Evolutionary conservation across 1,140 invertebrate species (phyloP).

Genomic region (Archivesica marissinica): DNA sequence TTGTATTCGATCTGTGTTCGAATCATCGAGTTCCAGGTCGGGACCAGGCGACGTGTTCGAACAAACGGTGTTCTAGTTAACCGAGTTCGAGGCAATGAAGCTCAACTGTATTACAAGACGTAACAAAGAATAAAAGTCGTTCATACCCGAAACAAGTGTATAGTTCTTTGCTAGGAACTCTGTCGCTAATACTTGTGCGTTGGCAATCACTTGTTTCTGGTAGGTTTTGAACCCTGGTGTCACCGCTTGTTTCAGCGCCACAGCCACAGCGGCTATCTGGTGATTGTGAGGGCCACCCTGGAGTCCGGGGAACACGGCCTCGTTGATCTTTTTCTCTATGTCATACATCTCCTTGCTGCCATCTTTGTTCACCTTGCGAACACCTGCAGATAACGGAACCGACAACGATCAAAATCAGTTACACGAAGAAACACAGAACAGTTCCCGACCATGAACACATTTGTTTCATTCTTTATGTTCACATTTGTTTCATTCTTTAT

Average conservation of each 20-base stretch:
- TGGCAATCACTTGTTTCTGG: constrained; percentile 91
- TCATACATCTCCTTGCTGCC: constrained; percentile 94
- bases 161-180: constrained; percentile 84
- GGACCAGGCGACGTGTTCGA: too few species aligned
- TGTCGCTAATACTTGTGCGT: constrained; percentile 85
- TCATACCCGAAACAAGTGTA: constrained; percentile 85
- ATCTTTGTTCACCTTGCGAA: constrained; percentile 88
- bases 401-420: too few species aligned
- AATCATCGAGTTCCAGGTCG: too few species aligned
- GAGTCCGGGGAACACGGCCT: constrained; percentile 96
- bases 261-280: constrained; percentile 94
- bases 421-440: too few species aligned
- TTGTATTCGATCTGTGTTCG: too few species aligned
- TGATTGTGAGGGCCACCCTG: constrained; percentile 98
- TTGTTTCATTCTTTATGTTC: too few species aligned
- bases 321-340: constrained; percentile 94
- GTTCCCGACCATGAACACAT: too few species aligned
- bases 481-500: too few species aligned
- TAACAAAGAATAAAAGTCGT: too few species aligned
- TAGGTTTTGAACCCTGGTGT: constrained; percentile 93
- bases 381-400: constrained; percentile 81
- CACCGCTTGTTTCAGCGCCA: constrained; percentile 93
- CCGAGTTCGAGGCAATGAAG: too few species aligned
- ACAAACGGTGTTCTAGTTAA: too few species aligned
- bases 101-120: too few species aligned